These are phyloP conservation scores for Sitophilus oryzae DNA, from an alignment of 1,140 invertebrate genomes.

Conservation along the genomic window DNA sequence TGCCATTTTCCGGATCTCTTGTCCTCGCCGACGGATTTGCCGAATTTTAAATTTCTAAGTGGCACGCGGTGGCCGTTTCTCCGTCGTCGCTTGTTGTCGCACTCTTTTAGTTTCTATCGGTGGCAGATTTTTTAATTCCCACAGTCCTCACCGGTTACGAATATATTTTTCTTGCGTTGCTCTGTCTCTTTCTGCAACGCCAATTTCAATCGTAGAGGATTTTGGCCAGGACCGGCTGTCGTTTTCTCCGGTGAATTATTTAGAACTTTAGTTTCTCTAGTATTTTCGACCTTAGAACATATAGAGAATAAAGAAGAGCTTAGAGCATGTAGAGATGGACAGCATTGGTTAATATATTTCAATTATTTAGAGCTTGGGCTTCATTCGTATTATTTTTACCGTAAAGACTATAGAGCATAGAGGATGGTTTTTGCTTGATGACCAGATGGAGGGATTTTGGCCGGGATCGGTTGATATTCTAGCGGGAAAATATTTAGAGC, in stretches of 20 bases:
- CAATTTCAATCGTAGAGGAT: constrained; percentile 31
- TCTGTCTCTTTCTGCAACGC: constrained; percentile 31
- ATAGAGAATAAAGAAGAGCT: too few species aligned
- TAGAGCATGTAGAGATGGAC: too few species aligned
- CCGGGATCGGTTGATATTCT: too few species aligned
- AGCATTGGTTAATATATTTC: too few species aligned
- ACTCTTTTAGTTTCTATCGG: neutral
- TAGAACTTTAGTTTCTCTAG: too few species aligned
- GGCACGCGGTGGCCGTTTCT: constrained; percentile 20
- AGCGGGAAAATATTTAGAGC: too few species aligned
- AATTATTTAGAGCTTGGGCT: too few species aligned
- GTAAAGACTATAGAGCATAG: too few species aligned
- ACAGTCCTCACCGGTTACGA: constrained; percentile 42
- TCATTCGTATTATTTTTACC: too few species aligned
- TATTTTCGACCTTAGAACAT: too few species aligned
- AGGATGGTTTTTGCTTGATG: too few species aligned
- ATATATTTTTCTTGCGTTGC: constrained; percentile 43
- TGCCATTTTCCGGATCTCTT: constrained; percentile 46
- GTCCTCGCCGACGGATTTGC: constrained; percentile 40
- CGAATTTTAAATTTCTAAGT: constrained; percentile 48
- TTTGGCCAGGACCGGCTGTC: constrained; percentile 8
- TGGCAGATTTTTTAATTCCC: constrained; percentile 46
- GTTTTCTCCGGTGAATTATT: constrained; percentile 13
- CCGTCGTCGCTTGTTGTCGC: neutral
- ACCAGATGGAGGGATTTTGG: too few species aligned